Evolutionary conservation across 1,140 invertebrate genomes (phyloP).

Genomic region (Geopemphigus sp.): DNA sequence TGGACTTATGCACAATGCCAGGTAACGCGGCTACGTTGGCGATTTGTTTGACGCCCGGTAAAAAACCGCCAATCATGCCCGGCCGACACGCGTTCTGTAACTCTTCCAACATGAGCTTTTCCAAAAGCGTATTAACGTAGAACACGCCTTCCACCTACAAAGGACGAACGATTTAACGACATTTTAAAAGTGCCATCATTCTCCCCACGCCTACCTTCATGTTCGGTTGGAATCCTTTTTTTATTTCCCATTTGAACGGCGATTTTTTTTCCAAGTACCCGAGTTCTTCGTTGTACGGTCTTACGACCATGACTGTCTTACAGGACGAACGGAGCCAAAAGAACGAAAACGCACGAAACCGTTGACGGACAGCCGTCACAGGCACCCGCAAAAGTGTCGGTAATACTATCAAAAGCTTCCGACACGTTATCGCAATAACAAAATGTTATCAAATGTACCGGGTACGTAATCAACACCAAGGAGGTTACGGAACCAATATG

Average conservation of each 20-base stretch:
- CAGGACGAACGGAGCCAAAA: no score
- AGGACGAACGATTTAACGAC: background rate
- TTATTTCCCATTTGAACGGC: conserved; percentile 87
- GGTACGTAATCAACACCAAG: no score
- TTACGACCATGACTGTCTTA: conserved; percentile 76
- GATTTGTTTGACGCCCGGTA: conserved; percentile 99
- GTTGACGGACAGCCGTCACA: no score
- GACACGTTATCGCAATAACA: no score
- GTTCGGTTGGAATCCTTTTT: conserved; percentile 98
- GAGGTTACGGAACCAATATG: no score
- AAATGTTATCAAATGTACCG: no score
- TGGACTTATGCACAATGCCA: conserved; percentile 87
- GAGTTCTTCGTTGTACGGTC: conserved; percentile 91
- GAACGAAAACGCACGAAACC: no score
- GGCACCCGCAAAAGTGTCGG: no score
- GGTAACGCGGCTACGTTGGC: conserved; percentile 98
- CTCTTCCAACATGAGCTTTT: conserved; percentile 98
- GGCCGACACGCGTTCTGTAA: conserved; percentile 84
- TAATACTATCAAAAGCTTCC: no score
- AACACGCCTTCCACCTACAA: conserved; percentile 93
- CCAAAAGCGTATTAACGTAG: conserved; percentile 91
- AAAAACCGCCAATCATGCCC: conserved; percentile 88
- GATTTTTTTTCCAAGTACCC: conserved; percentile 89
- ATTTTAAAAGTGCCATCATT: background rate
- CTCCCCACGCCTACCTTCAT: conserved; percentile 78